Evolutionary conservation across 2,797 vertebrate species (phyloP).

Genomic region (Micrastur ruficollis): DNA sequence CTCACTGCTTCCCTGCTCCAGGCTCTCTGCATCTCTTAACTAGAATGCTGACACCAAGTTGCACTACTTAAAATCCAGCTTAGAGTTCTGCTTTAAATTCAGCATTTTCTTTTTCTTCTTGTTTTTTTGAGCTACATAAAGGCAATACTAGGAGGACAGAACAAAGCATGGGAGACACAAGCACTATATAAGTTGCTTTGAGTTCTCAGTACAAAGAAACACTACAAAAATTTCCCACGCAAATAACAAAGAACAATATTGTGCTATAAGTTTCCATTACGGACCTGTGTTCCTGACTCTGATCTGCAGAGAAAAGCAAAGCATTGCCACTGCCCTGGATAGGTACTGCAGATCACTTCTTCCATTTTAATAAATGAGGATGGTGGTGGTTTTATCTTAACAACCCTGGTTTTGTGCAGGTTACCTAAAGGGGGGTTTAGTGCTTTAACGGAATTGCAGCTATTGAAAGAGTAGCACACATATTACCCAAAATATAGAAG

Average conservation of each 20-base stretch:
- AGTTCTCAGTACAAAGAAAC: conserved; percentile 18
- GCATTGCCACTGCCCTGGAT: not conserved
- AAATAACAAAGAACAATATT: not conserved
- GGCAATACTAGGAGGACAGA: not conserved
- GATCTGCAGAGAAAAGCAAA: not conserved
- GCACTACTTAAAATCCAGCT: not conserved
- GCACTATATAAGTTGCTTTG: not conserved
- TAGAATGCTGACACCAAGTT: not conserved
- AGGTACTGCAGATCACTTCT: not conserved
- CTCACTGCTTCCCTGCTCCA: not conserved
- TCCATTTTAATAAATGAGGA: not conserved
- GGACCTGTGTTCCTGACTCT: not conserved
- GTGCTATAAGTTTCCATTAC: not conserved
- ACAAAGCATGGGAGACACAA: not conserved
- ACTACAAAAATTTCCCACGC: not conserved
- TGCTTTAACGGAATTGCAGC: not conserved
- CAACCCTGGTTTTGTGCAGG: not conserved
- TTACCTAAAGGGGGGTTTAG: not conserved
- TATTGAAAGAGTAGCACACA: not conserved
- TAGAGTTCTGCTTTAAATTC: conserved; percentile 8
- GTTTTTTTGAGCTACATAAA: not conserved
- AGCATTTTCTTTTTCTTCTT: not conserved
- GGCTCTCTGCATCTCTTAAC: not conserved
- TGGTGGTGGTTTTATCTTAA: not conserved
- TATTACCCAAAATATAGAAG: not conserved